Conservation (phyloP, 2,113 vertebrate species). For the Urocynchramus pylzowi region DNA sequence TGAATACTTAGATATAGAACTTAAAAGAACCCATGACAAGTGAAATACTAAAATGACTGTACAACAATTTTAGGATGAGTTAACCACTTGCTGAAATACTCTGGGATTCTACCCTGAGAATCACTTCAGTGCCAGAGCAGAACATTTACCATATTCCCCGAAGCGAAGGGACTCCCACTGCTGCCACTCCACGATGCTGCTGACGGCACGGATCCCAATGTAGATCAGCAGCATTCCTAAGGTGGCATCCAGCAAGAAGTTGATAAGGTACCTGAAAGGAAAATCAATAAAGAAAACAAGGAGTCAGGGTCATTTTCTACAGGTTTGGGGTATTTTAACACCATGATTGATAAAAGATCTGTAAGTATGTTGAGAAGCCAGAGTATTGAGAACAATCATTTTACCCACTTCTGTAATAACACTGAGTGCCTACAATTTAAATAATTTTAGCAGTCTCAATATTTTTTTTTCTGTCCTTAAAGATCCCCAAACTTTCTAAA, state of each 20-base stretch:
- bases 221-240: conserved; percentile 98
- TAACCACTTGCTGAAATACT: not conserved
- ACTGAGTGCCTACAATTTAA: not conserved
- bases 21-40: not conserved
- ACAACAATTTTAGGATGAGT: not conserved
- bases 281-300: not conserved
- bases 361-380: not conserved
- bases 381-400: not conserved
- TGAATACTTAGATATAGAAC: not conserved
- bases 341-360: not conserved
- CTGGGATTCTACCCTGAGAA: not conserved
- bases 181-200: conserved; percentile 91
- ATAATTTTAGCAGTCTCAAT: not conserved
- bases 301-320: not conserved
- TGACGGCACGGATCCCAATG: conserved; percentile 84
- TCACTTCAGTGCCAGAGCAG: not conserved
- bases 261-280: conserved; percentile 91
- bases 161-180: conserved; percentile 97
- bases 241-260: conserved; percentile 94
- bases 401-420: not conserved
- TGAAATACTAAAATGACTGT: not conserved
- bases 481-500: not conserved
- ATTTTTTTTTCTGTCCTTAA: not conserved
- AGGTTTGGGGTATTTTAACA: not conserved
- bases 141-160: conserved; percentile 92